Evolutionary conservation across 2,113 vertebrate genomes (phyloP).

Genomic region (Triplophysa rosa): DNA sequence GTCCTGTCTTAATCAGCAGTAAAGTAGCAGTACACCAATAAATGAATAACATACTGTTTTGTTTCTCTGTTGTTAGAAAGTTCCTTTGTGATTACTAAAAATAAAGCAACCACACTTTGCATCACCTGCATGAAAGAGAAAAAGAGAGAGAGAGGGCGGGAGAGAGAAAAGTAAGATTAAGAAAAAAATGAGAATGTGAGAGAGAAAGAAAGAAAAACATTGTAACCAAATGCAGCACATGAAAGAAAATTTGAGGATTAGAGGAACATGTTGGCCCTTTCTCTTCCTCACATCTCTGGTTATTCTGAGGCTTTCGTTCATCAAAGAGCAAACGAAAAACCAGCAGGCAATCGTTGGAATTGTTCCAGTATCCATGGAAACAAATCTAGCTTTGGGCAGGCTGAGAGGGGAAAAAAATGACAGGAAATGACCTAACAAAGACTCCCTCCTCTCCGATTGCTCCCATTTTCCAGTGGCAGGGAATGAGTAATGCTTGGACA

Average conservation of each 20-base stretch:
- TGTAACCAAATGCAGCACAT: not conserved
- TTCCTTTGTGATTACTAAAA: not conserved
- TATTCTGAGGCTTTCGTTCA: conserved; percentile 44
- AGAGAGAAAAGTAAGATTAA: too few relatives aligned
- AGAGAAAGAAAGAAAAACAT: not conserved
- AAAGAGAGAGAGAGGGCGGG: not conserved
- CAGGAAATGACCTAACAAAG: conserved; percentile 81
- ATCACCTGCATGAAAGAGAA: not conserved
- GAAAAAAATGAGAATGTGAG: conserved; percentile 9
- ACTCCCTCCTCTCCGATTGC: conserved; percentile 69
- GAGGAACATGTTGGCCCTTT: conserved; percentile 4
- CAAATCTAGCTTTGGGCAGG: conserved; percentile 65
- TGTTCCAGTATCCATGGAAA: conserved; percentile 70
- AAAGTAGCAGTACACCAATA: too few relatives aligned
- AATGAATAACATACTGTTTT: not conserved
- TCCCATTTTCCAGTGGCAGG: conserved; percentile 77
- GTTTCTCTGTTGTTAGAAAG: not conserved
- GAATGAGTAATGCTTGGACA: conserved; percentile 72
- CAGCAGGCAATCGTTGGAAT: conserved; percentile 59
- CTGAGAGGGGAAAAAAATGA: conserved; percentile 47
- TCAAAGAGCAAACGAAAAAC: conserved; percentile 50
- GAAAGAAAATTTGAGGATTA: conserved; percentile 32
- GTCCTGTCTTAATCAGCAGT: too few relatives aligned
- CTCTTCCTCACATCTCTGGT: conserved; percentile 21
- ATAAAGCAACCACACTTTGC: not conserved